These are phyloP conservation scores for cat (Felis catus) DNA, from an alignment of 2,113 vertebrate genomes.

Conservation along the genomic window DNA sequence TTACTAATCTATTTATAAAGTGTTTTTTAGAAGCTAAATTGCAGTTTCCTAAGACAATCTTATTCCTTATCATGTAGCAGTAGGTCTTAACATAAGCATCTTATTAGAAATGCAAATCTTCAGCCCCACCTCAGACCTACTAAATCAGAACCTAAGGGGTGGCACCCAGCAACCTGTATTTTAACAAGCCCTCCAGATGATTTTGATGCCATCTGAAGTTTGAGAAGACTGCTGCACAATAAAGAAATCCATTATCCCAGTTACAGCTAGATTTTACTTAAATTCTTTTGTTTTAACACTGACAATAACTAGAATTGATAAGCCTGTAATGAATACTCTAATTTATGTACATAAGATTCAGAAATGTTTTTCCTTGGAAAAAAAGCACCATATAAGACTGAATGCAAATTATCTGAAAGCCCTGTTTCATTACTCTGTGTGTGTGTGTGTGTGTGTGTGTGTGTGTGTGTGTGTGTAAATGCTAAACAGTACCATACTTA, in stretches of 20 bases:
- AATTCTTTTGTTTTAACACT: constrained; percentile 15
- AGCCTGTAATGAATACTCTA: not conserved
- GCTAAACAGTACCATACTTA: not conserved
- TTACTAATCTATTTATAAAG: constrained; percentile 7
- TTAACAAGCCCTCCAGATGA: not conserved
- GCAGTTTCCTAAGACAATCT: not conserved
- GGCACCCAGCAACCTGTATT: not conserved
- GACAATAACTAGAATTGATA: constrained; percentile 33
- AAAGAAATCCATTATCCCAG: constrained; percentile 3
- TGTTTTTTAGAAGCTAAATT: constrained; percentile 27
- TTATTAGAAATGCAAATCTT: constrained; percentile 5
- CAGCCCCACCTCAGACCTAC: not conserved
- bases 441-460: too few species aligned
- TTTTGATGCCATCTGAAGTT: not conserved
- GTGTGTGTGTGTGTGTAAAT: not conserved
- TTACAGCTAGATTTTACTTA: constrained; percentile 11
- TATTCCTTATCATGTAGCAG: not conserved
- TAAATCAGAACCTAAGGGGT: not conserved
- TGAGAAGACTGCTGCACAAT: constrained; percentile 8
- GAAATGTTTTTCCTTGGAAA: not conserved
- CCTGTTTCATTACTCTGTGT: not conserved
- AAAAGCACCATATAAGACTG: not conserved
- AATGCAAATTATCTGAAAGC: constrained; percentile 47
- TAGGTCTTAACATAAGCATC: not conserved
- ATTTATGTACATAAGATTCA: constrained; percentile 17